Percentiles rank a stretch among this genome's conserved stretches.
Conservation (phyloP, 2,888 invertebrate species). For the Aphrophora alni region DNA sequence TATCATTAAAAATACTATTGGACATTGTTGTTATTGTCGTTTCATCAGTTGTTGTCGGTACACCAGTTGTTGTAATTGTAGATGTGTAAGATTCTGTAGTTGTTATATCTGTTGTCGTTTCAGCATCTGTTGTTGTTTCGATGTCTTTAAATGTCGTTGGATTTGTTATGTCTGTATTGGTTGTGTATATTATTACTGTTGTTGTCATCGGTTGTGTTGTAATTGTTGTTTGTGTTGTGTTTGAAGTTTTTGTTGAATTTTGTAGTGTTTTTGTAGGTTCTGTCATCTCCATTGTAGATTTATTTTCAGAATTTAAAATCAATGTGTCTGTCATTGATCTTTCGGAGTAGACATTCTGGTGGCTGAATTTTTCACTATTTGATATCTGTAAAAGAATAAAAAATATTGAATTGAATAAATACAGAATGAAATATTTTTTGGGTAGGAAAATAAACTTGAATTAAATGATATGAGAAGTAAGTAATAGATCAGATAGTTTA, state of each 20-base stretch:
- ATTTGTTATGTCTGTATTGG: slow-evolving; percentile 16
- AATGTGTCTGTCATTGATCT: slow-evolving; percentile 13
- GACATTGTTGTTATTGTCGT: slow-evolving; percentile 25
- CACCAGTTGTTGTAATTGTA: neutral
- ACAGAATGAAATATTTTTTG: no score
- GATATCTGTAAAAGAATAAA: slow-evolving; percentile 10
- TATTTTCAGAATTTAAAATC: slow-evolving; percentile 21
- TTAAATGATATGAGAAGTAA: no score
- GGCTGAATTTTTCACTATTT: slow-evolving; percentile 13
- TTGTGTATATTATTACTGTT: slow-evolving; percentile 12
- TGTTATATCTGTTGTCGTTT: neutral
- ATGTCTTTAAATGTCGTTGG: slow-evolving; percentile 25
- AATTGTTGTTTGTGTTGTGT: neutral
- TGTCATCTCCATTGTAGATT: neutral
- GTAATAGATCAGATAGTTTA: no score
- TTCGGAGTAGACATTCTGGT: slow-evolving; percentile 29
- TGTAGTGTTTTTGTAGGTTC: neutral
- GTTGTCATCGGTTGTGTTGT: slow-evolving; percentile 15
- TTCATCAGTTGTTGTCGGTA: neutral
- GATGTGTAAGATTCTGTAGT: neutral
- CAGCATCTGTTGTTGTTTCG: slow-evolving; percentile 12
- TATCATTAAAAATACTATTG: neutral
- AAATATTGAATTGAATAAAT: no score
- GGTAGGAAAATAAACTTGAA: no score
- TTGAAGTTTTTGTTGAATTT: neutral